Evolutionary conservation across 1,140 invertebrate genomes (phyloP).

Genomic region (Apis cerana): DNA sequence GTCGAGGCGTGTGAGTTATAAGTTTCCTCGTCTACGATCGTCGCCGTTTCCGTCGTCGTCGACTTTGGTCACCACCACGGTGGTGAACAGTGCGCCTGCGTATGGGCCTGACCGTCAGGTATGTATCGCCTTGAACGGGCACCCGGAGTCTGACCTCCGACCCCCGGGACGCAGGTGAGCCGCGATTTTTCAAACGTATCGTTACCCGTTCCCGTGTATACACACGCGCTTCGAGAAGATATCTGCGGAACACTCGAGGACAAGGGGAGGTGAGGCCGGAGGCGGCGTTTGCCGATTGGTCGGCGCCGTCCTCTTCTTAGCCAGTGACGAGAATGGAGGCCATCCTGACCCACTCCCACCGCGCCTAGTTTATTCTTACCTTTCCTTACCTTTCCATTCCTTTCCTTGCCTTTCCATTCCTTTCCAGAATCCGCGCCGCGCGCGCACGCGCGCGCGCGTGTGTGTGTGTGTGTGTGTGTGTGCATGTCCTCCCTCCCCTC

Average conservation of each 20-base stretch:
- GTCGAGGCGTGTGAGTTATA: constrained; percentile 35
- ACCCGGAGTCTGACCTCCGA: constrained; percentile 63
- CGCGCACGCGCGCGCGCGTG: too few species aligned
- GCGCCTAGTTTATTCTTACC: constrained; percentile 70
- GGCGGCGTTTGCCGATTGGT: constrained; percentile 69
- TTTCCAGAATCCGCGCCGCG: constrained; percentile 33
- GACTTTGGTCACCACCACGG: constrained; percentile 5
- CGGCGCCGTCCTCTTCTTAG: constrained; percentile 66
- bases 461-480: background rate
- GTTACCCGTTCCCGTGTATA: constrained; percentile 51
- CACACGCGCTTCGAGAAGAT: constrained; percentile 53
- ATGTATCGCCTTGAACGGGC: constrained; percentile 56
- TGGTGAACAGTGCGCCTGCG: constrained; percentile 15
- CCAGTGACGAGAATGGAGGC: constrained; percentile 73
- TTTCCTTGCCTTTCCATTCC: constrained; percentile 59
- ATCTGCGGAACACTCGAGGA: constrained; percentile 59
- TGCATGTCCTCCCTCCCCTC: constrained; percentile 36
- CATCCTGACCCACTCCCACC: constrained; percentile 71
- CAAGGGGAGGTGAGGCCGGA: constrained; percentile 65
- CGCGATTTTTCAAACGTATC: constrained; percentile 65
- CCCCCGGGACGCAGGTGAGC: constrained; percentile 67
- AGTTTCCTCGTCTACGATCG: constrained; percentile 40
- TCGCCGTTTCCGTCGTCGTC: constrained; percentile 14
- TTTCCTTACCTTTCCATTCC: constrained; percentile 65
- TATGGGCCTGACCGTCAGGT: constrained; percentile 44